Evolutionary conservation across 37 sponge, comb jelly and placozoan genomes (phyloP), one percentile per base, ranked within the genome.

Genomic region (Dysidea cf. avara): DNA sequence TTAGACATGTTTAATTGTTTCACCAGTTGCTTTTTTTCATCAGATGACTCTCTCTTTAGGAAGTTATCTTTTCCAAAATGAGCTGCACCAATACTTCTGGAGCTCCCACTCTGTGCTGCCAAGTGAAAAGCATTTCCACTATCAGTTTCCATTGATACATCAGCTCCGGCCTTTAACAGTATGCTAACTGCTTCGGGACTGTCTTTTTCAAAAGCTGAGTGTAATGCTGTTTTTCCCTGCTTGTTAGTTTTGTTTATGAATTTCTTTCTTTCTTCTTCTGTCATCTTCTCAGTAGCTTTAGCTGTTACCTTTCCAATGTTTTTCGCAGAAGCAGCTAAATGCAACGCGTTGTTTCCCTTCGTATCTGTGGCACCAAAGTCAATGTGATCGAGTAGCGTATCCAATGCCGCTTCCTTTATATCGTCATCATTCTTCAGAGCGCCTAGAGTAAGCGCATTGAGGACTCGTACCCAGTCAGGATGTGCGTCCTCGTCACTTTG

Each of bases 141-240:
- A n/a, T 4, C 25, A 0, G 67, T 26, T 46, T 0, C 1, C 14
- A 0, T 4, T 2, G 67, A 14, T 46, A 66, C 43, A 26, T 12
- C 12, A 12, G 67, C 67, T 0, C 67, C 67, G 40, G 37, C 22
- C 43, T 66, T 37, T 26, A 66, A 22, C 12, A 66, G 49, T 21
- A 18, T 46, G 20, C 38, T 26, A 18, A 66, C 67, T 20, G 39
- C 67, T 20, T 39, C 67, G 26, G 67, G 61, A 17, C 68, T 28
- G 30, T 65, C 68, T 24, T 56, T 66, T 51, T 75, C 46, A 9
- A 31, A 29, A 13, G 67, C 78, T 0, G 67, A 56, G 39, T 77
- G 68, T 14, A 77, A 68, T 2, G 57, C 67, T 37, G 78, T 66
- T 29, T 77, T 66, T 6, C 78, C 78, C 13, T 32, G 21, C 33